Evolutionary conservation across 1,140 invertebrate species (phyloP), one percentile per base, ranked within the genome.

Genomic region (Megalopta genalis): DNA sequence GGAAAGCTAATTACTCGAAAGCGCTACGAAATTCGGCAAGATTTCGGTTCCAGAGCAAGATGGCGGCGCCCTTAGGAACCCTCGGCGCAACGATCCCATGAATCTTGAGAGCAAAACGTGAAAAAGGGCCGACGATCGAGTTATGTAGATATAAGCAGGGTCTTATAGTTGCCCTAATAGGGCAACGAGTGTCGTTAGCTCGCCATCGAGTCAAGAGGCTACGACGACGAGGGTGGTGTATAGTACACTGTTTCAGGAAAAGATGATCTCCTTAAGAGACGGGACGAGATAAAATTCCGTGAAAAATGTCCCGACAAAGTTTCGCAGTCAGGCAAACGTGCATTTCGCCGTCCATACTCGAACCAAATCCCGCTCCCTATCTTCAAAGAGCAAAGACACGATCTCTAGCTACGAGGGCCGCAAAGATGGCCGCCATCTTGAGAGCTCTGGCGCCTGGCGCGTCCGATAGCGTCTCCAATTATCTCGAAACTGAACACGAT

Each of bases 151-250:
- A n/a, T 21, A 65, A 74, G 37, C 16, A 74, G 72, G 10, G 46
- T 37, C 60, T 32, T 46, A 46, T 46, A 46, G 42, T 46, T 12
- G 42, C 25, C 39, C 59, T 49, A 73, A 73, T 49, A 39, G 42
- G 63, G 21, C 32, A 32, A 64, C 37, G 64, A 77, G 54, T 42
- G 57, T 67, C n/a, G 54, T 77, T 68, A 62, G 25, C 32, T 39
- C 4, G n/a, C 10, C 54, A 25, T 77, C 39, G 21, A 54, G n/a
- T 9, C 5, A 21, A 70, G 67, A 27, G 27, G 21, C 54, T 8
- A 21, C 54, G 18, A n/a, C 54, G 18, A 57, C 54, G 54, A 57
- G 54, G 54, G 21, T n/a, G 54, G 54, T 9, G 54, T 57, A 57
- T 21, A 32, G 4, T 32, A n/a, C 21, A n/a, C 21, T 9, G 54